Base-by-base conservation (phyloP, 2,888 invertebrate genomes). In the Ypsolopha sequella region DNA sequence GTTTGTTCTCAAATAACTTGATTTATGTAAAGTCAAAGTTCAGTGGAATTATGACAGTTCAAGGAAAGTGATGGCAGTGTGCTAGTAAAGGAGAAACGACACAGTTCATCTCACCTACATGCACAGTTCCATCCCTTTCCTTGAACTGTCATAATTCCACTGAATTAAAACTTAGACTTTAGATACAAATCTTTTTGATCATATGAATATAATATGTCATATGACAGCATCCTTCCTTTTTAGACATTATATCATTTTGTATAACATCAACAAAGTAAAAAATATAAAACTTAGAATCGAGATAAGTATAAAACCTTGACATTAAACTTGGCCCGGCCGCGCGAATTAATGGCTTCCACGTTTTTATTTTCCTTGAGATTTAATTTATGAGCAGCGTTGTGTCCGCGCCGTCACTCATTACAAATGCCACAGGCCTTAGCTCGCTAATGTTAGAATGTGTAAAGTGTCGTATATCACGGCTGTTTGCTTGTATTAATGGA, bases 331-430 rank as follows among this genome's bases (percentile, higher is more conserved):
- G 81, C 82, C 79, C 76, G 76, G 73, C 78, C 73, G 82, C 79
- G 85, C 85, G 81, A 85, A 86, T 84, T 84, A 86, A 86, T 86
- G 80, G 80, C 81, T 84, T 85, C 85, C 82, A 82, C 78, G 86
- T 85, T 85, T 86, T 85, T 82, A 84, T 84, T 84, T 84, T 84
- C 82, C 85, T 84, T 80, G 81, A 86, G 85, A 82, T 84, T 81
- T 82, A 84, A 86, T 86, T 86, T 84, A 86, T 84, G 76, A 76
- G 68, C 77, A 70, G 67, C 65, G 79, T 69, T 72, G 77, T 70
- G 70, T 70, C 72, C 70, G 66, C 71, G 66, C 76, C 77, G 78
- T 80, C 81, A 79, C 79, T 80, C 78, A 77, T 80, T 78, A 82
- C 78, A 73, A 80, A 80, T 79, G 77, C 76, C 73, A 65, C 68